These are phyloP conservation scores for Trochalopteron elliotii DNA, from an alignment of 2,113 vertebrate genomes.

Conservation along the genomic window DNA sequence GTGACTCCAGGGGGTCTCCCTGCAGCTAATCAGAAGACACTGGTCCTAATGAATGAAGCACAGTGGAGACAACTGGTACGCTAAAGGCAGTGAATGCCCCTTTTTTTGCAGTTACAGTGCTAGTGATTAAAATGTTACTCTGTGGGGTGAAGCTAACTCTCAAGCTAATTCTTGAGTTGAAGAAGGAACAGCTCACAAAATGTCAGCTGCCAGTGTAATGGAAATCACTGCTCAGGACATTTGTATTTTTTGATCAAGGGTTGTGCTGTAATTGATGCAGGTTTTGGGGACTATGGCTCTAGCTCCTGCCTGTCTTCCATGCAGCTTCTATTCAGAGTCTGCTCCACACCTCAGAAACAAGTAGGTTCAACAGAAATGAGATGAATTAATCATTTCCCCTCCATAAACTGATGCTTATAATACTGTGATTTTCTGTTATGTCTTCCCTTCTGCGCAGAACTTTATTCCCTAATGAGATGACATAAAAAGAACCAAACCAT, in stretches of 20 bases:
- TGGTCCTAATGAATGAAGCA: conserved; percentile 1
- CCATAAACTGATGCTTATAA: neutral
- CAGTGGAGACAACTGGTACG: neutral
- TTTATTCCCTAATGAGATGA: conserved; percentile 25
- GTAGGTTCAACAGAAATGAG: neutral
- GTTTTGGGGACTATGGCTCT: neutral
- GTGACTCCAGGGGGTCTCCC: neutral
- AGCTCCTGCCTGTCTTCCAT: neutral
- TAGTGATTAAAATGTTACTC: conserved; percentile 8
- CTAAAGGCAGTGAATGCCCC: neutral
- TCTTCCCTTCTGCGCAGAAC: neutral
- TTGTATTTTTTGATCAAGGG: neutral
- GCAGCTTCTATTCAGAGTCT: neutral
- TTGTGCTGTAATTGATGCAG: rapidly evolving
- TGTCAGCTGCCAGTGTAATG: neutral
- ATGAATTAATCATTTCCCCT: neutral
- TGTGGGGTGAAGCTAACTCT: neutral
- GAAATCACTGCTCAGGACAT: neutral
- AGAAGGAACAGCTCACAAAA: neutral
- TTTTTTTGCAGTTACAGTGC: neutral
- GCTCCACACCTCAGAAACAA: neutral
- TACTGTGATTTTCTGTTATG: neutral
- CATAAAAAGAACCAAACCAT: conserved; percentile 7
- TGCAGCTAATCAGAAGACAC: neutral
- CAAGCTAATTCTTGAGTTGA: neutral